These are phyloP conservation scores for Calliphora vomitoria DNA, from an alignment of 2,888 invertebrate species.

Conservation along the genomic window DNA sequence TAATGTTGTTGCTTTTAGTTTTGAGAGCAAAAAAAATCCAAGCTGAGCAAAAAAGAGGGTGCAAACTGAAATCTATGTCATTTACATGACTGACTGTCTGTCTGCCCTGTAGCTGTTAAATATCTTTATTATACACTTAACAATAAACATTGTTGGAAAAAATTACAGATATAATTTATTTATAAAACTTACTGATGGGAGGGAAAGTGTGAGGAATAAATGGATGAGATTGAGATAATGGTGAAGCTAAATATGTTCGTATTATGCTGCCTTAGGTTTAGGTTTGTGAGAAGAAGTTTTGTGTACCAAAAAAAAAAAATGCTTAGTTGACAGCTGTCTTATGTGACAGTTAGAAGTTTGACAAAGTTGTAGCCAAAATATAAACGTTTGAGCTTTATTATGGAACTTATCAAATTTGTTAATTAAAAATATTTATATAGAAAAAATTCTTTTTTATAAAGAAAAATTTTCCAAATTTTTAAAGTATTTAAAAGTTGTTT, in stretches of 20 bases:
- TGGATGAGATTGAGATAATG: background rate
- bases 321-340: background rate
- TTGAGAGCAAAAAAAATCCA: background rate
- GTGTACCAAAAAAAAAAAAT: no score
- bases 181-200: background rate
- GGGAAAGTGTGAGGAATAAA: background rate
- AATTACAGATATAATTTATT: background rate
- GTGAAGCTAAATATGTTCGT: background rate
- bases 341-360: background rate
- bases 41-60: background rate
- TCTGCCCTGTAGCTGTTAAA: constrained; percentile 1
- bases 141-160: background rate
- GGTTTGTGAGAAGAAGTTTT: background rate
- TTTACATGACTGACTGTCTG: constrained; percentile 8
- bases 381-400: background rate
- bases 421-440: no score
- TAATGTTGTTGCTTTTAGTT: background rate
- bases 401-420: background rate
- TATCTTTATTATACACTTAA: constrained; percentile 3
- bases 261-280: background rate
- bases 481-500: no score
- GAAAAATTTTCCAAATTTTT: no score
- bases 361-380: background rate
- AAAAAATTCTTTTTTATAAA: no score
- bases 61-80: constrained; percentile 7